Percentiles rank a stretch among this genome's conserved stretches.
phyloP scores from a whole-genome alignment of 2,888 invertebrate species.

The Scaptomyza reducta region DNA sequence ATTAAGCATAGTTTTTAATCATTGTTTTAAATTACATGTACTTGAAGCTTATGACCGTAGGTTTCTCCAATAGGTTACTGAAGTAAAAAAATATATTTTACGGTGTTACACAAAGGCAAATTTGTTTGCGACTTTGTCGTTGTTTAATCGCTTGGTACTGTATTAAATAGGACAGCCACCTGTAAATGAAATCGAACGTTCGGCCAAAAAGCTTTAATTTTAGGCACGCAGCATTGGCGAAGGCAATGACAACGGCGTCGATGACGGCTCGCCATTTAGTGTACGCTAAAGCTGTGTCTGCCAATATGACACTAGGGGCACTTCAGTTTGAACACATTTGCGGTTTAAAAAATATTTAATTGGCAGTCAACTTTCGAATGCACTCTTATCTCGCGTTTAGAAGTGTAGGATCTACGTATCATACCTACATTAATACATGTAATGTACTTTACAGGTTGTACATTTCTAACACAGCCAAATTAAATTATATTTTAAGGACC shows the following conservation, averaged over 20 bases:
- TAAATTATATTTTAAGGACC: neutral
- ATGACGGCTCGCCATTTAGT: constrained; percentile 29
- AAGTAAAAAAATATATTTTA: neutral
- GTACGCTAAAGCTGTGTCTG: constrained; percentile 32
- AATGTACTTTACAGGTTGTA: neutral
- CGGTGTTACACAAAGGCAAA: neutral
- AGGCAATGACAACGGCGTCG: constrained; percentile 5
- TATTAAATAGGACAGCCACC: constrained; percentile 37
- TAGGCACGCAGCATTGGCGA: constrained; percentile 43
- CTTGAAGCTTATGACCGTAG: neutral
- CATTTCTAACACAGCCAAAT: too few species aligned
- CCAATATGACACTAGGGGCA: constrained; percentile 62
- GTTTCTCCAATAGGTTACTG: neutral
- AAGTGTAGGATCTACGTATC: neutral
- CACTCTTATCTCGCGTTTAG: constrained; percentile 15
- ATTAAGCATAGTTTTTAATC: neutral
- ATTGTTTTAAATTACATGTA: neutral
- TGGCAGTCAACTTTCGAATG: constrained; percentile 61
- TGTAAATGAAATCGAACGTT: constrained; percentile 36
- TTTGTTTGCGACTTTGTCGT: constrained; percentile 13
- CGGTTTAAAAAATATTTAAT: constrained; percentile 59
- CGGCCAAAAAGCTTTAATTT: constrained; percentile 36
- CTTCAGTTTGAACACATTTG: constrained; percentile 55
- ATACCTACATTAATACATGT: neutral
- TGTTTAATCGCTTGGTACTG: constrained; percentile 8